These are phyloP conservation scores for Leptopilina boulardi DNA, from an alignment of 1,140 invertebrate genomes.

Conservation along the genomic window DNA sequence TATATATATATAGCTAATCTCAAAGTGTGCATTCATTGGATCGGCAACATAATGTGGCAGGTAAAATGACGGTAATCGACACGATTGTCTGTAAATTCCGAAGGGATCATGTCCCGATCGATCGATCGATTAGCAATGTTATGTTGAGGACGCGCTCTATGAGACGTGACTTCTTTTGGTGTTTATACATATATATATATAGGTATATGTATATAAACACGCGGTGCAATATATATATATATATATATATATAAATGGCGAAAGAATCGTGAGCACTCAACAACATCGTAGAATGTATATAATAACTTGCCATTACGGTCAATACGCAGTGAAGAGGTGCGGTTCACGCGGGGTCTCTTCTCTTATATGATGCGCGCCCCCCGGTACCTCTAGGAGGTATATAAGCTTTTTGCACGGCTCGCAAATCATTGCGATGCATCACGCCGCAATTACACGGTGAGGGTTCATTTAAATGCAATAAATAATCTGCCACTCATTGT, in stretches of 20 bases:
- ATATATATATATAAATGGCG: background rate
- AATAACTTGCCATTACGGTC: slow-evolving; percentile 63
- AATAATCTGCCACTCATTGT: slow-evolving; percentile 72
- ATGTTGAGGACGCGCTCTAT: slow-evolving; percentile 42
- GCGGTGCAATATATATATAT: too few species aligned
- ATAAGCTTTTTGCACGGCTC: slow-evolving; percentile 61
- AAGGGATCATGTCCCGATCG: background rate
- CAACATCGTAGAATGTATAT: slow-evolving; percentile 37
- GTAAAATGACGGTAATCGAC: slow-evolving; percentile 7
- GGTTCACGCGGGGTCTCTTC: background rate
- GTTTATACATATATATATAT: too few species aligned
- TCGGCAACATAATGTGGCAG: background rate
- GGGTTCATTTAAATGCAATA: slow-evolving; percentile 75
- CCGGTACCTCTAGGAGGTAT: slow-evolving; percentile 50
- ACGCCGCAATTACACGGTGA: slow-evolving; percentile 74
- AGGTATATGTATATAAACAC: too few species aligned
- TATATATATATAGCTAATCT: too few species aligned
- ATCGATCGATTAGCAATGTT: slow-evolving; percentile 47
- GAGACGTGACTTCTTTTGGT: slow-evolving; percentile 46
- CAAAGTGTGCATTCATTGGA: slow-evolving; percentile 7
- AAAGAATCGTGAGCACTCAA: slow-evolving; percentile 19
- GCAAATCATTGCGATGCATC: slow-evolving; percentile 75
- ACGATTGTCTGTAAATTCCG: slow-evolving; percentile 15
- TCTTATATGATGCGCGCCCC: background rate
- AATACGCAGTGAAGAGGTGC: slow-evolving; percentile 39